Evolutionary conservation across 2,113 vertebrate genomes (phyloP), one percentile per base, ranked within the genome.

Genomic region (Puntigrus tetrazona): DNA sequence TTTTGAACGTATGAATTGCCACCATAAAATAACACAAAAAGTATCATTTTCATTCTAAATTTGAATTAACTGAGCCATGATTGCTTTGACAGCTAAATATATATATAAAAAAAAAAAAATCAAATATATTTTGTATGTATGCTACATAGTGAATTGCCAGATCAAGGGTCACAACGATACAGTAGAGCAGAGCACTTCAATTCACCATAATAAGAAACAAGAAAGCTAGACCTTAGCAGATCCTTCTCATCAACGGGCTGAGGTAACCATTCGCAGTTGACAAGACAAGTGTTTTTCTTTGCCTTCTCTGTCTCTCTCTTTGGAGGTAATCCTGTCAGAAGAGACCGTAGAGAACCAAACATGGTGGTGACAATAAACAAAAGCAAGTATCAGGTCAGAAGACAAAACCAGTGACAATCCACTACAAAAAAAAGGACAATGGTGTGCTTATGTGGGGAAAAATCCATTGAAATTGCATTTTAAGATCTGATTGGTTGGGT

Each of bases 391-490:
- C 89, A 89, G 83, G 79, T 77, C 55, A 83, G 82, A 90, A 14
- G 67, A 88, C 70, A 83, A 90, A 88, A 89, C 50, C 74, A 57
- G 34, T 81, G 82, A 83, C 84, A 87, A 89, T 90, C 3, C 74
- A 81, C 22, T 83, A 86, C 25, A 61, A 85, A 85, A 47, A n/a
- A 13, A 65, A 79, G 78, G 78, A 87, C 89, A 89, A 85, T 76
- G 41, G 84, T 85, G 47, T 0, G 3, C 85, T 85, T 90, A 89
- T 86, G 86, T 88, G 84, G 81, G 81, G 89, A 82, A 83, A 41
- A 85, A 72, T 85, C 90, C 82, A 92, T 89, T 92, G 90, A 90
- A 92, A 93, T 91, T 91, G 88, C 45, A 91, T 92, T 91, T 89
- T 84, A 92, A 89, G 87, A 87, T 86, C 89, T 86, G 89, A 84